Conservation (phyloP, 2,888 invertebrate genomes). For the Drosophila mimetica region DNA sequence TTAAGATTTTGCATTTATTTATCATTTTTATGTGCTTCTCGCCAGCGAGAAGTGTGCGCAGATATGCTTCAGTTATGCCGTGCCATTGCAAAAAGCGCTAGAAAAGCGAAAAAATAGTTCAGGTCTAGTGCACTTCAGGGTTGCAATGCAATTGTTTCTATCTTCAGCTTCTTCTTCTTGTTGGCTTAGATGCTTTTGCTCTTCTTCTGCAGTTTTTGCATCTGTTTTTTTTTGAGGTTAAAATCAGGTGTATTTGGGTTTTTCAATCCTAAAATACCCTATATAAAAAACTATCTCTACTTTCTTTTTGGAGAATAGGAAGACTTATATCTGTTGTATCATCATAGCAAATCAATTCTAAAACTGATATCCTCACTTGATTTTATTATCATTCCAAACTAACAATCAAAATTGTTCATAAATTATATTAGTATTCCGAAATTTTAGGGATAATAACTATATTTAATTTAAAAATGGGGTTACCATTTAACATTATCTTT, state of each 20-base stretch:
- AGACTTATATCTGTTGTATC: no score
- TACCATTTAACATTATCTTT: no score
- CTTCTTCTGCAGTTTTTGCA: neutral
- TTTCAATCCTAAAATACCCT: neutral
- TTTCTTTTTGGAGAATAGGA: no score
- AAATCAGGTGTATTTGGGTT: neutral
- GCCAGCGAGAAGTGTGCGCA: slow-evolving; percentile 19
- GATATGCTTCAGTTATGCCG: slow-evolving; percentile 43
- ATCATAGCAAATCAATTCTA: no score
- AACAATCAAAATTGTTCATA: no score
- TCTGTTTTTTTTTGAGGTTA: neutral
- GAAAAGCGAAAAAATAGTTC: slow-evolving; percentile 43
- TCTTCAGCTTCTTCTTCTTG: slow-evolving; percentile 5
- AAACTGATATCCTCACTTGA: no score
- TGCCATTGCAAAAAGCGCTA: slow-evolving; percentile 24
- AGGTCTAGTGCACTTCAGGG: slow-evolving; percentile 69
- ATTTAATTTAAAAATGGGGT: no score
- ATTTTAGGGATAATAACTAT: no score
- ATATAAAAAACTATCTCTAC: no score
- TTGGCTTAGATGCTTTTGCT: slow-evolving; percentile 1
- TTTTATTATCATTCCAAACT: no score
- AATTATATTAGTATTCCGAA: no score
- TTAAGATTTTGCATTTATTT: slow-evolving; percentile 34
- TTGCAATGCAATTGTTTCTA: slow-evolving; percentile 48
- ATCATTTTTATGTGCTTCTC: slow-evolving; percentile 20